A percentile compares a stretch with the other conserved stretches of the same genome.
Conservation (phyloP, 2,888 invertebrate species). For the Tetropium fuscum region DNA sequence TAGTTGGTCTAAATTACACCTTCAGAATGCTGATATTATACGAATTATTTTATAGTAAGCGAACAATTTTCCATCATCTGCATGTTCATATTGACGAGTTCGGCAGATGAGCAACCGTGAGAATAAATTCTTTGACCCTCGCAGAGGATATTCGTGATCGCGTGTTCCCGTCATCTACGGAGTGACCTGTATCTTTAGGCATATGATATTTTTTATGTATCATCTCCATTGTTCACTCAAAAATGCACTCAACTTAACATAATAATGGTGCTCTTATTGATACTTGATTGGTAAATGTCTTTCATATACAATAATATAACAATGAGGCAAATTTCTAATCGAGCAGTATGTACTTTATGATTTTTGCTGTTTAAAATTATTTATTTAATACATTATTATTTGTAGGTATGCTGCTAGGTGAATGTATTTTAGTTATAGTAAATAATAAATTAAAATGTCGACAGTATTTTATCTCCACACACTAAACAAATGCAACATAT, state of each 20-base stretch:
- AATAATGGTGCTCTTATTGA: conserved; percentile 24
- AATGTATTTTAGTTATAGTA: no score
- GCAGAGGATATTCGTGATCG: conserved; percentile 35
- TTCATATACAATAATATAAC: conserved; percentile 1
- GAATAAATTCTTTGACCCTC: conserved; percentile 35
- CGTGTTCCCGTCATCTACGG: conserved; percentile 31
- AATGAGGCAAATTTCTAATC: no score
- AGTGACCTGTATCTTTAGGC: conserved; percentile 42
- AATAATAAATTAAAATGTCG: no score
- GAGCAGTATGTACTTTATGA: no score
- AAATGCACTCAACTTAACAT: conserved; percentile 17
- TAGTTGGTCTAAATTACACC: no score
- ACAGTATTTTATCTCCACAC: no score
- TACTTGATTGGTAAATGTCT: not conserved
- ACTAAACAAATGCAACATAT: no score
- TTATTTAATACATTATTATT: no score
- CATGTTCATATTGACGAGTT: conserved; percentile 15
- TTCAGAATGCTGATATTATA: conserved; percentile 4
- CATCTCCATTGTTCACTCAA: conserved; percentile 29
- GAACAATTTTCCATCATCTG: conserved; percentile 20
- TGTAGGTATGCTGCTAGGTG: no score
- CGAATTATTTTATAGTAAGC: conserved; percentile 12
- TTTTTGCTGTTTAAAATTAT: no score
- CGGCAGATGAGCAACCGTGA: conserved; percentile 36
- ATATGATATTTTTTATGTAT: conserved; percentile 29